phyloP scores from a whole-genome alignment of 2,888 invertebrate species.

The Microplitis manilae region DNA sequence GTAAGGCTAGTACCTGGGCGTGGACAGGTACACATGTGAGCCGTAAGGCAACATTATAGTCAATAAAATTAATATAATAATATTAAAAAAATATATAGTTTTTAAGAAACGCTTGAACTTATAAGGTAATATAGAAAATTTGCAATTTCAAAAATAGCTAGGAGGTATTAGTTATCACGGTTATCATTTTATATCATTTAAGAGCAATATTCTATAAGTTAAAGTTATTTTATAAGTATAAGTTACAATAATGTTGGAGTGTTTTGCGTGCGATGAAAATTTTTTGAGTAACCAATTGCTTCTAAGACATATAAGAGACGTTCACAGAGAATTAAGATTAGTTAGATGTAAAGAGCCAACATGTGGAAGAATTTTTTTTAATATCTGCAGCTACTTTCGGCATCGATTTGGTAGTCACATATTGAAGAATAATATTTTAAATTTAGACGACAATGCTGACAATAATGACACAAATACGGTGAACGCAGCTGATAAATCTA shows the following conservation, averaged over 20 bases:
- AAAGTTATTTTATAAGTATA: background rate
- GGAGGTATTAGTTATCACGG: too few species aligned
- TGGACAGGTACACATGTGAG: too few species aligned
- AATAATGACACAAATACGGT: background rate
- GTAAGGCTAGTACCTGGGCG: too few species aligned
- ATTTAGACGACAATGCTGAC: background rate
- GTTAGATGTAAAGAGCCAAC: slow-evolving; percentile 1
- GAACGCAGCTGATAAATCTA: background rate
- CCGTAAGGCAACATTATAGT: too few species aligned
- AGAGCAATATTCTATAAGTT: too few species aligned
- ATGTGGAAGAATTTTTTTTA: background rate
- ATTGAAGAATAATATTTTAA: background rate
- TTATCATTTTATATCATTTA: too few species aligned
- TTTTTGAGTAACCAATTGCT: background rate
- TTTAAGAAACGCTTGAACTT: too few species aligned
- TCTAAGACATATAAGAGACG: slow-evolving; percentile 11
- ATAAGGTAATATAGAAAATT: too few species aligned
- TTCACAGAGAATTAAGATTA: background rate
- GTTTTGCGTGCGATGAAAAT: background rate
- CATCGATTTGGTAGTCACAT: background rate
- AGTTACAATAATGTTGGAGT: background rate
- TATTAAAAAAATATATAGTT: too few species aligned
- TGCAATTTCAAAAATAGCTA: too few species aligned
- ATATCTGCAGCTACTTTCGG: background rate
- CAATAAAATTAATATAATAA: too few species aligned